Base-by-base conservation (phyloP, 2,888 invertebrate species). In the Ophraella communa region DNA sequence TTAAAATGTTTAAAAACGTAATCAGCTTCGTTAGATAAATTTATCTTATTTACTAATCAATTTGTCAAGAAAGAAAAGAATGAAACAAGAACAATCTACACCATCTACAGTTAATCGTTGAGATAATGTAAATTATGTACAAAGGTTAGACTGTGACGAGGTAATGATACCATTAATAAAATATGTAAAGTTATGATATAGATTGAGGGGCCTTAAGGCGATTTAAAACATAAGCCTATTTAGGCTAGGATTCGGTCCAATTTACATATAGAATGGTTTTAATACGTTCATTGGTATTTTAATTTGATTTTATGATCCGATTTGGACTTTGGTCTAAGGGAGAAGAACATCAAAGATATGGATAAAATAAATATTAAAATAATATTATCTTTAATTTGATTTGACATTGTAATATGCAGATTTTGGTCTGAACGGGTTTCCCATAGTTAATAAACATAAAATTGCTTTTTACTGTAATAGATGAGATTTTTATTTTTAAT, bases 221-320 rank as follows among this genome's bases (percentile, higher is more conserved):
- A 39, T 39, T 39, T 39, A 14, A 39, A 45, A 59, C 49, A 58
- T 59, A 59, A 59, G 59, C 39, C 51, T 51, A 59, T 59, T 51
- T 59, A 39, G 58, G 35, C 39, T 51, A 24, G 45, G 53, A 63
- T 63, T 58, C 33, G 63, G 53, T 35, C 20, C 35, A 44, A 63
- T 63, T 63, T 63, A 63, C 63, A 63, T 63, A 63, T 63, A 58
- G 53, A 63, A 58, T 53, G 57, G 63, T 30, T 63, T 45, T 59
- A 59, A 59, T 58, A 21, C n/a, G 35, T 49, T 51, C 51, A 51
- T 59, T 51, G 51, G 59, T 51, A 51, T 59, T 59, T 59, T 51
- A 59, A 51, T 59, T 59, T 39, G 39, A 51, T 39, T 42, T 24
- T 51, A 35, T 59, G 39, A 59, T 49, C 39, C 39, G 49, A 57